phyloP scores from a whole-genome alignment of 2,888 invertebrate genomes.

The Tachystola acroxantha region DNA sequence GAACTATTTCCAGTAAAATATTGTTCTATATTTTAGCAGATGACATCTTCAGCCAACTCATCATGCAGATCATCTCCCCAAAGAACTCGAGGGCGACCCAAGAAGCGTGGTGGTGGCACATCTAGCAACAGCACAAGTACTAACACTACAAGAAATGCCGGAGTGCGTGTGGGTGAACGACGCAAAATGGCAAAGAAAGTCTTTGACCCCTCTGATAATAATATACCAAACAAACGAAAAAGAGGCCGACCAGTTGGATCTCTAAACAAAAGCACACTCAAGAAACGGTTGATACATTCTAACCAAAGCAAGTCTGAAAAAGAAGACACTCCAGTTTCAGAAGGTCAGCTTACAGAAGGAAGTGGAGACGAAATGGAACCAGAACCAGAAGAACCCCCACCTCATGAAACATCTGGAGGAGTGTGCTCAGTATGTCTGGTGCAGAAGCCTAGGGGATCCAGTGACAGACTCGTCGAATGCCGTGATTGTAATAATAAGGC shows the following conservation, averaged over 20 bases:
- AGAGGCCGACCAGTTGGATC: constrained; percentile 82
- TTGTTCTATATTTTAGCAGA: constrained; percentile 48
- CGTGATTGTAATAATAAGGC: constrained; percentile 86
- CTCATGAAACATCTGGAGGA: constrained; percentile 72
- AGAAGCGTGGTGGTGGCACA: constrained; percentile 50
- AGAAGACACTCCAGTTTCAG: constrained; percentile 54
- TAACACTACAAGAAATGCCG: constrained; percentile 47
- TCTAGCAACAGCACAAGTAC: constrained; percentile 39
- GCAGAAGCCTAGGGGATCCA: constrained; percentile 77
- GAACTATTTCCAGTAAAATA: too few species aligned
- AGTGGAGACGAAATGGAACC: constrained; percentile 57
- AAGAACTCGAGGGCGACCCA: constrained; percentile 63
- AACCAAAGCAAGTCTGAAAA: constrained; percentile 41
- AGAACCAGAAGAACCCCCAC: constrained; percentile 56
- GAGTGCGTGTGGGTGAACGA: constrained; percentile 77
- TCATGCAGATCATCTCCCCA: constrained; percentile 71
- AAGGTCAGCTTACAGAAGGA: constrained; percentile 61
- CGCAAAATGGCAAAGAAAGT: constrained; percentile 89
- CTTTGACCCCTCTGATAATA: constrained; percentile 91
- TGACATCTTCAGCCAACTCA: constrained; percentile 73
- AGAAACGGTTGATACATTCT: constrained; percentile 62
- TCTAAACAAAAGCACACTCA: constrained; percentile 78
- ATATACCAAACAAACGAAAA: constrained; percentile 84
- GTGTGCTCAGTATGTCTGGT: constrained; percentile 81
- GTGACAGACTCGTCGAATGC: constrained; percentile 82